phyloP scores from a whole-genome alignment of 2,888 invertebrate genomes.

The Nymphalis urticae region DNA sequence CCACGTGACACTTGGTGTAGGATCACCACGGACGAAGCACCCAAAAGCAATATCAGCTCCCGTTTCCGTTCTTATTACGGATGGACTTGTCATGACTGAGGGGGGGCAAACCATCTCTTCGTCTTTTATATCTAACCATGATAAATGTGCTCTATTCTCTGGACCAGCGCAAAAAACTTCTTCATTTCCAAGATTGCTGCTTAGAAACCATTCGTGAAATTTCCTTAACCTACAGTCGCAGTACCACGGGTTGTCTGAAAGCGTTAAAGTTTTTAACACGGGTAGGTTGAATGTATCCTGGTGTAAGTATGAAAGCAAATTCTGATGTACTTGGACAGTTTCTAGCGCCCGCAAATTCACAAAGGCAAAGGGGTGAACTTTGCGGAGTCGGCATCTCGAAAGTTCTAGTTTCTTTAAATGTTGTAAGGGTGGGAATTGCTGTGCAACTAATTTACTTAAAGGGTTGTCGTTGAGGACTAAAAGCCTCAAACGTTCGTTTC shows the following conservation, averaged over 20 bases:
- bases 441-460: slow-evolving; percentile 84
- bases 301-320: slow-evolving; percentile 86
- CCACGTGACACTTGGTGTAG: slow-evolving; percentile 90
- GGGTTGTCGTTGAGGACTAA: slow-evolving; percentile 92
- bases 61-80: slow-evolving; percentile 85
- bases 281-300: slow-evolving; percentile 73
- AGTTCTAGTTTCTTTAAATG: slow-evolving; percentile 91
- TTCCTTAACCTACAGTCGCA: slow-evolving; percentile 93
- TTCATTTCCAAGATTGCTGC: slow-evolving; percentile 88
- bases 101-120: slow-evolving; percentile 92
- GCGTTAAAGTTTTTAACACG: slow-evolving; percentile 87
- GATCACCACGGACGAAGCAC: slow-evolving; percentile 90
- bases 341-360: slow-evolving; percentile 87
- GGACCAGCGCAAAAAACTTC: slow-evolving; percentile 88
- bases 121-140: slow-evolving; percentile 88
- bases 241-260: slow-evolving; percentile 93
- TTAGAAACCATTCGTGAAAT: slow-evolving; percentile 91
- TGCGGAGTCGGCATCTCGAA: slow-evolving; percentile 87
- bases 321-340: slow-evolving; percentile 91
- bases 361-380: slow-evolving; percentile 88
- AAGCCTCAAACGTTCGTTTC: slow-evolving; percentile 89
- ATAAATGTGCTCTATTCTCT: slow-evolving; percentile 82
- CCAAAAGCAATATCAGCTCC: slow-evolving; percentile 92
- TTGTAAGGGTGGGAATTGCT: slow-evolving; percentile 90
- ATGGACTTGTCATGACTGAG: slow-evolving; percentile 82